Evolutionary conservation across 2,888 invertebrate genomes (phyloP).

Genomic region (Ashinkailepas kermadecensis): DNA sequence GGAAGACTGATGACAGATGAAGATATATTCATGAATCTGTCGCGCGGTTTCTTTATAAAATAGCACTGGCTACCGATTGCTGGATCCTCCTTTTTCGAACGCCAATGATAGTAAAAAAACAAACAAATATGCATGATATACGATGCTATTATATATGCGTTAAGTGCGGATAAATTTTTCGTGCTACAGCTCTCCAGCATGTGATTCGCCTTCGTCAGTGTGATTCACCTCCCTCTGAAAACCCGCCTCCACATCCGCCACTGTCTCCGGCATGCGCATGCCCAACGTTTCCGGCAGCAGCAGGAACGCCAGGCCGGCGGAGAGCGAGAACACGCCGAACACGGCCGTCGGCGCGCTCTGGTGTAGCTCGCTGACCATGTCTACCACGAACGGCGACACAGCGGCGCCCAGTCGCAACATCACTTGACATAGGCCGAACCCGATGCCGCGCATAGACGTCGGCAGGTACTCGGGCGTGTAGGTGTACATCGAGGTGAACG

Average conservation of each 20-base stretch:
- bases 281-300: background rate
- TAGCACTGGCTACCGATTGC: too few relatives aligned
- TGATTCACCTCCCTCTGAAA: background rate
- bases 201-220: too few relatives aligned
- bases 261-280: background rate
- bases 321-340: background rate
- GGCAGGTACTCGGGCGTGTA: conserved; percentile 38
- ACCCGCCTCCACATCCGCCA: background rate
- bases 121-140: too few relatives aligned
- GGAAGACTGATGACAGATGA: too few relatives aligned
- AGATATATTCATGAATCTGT: too few relatives aligned
- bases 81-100: too few relatives aligned
- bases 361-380: conserved; percentile 27
- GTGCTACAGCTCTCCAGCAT: too few relatives aligned
- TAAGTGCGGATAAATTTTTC: too few relatives aligned
- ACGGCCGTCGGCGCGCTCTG: background rate
- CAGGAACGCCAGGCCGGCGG: background rate
- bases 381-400: conserved; percentile 43
- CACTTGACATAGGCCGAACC: background rate
- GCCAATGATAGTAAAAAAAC: too few relatives aligned
- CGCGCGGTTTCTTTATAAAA: too few relatives aligned
- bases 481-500: conserved; percentile 45
- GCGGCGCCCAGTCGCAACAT: conserved; percentile 46
- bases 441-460: conserved; percentile 45
- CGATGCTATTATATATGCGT: too few relatives aligned